These are phyloP conservation scores for Drosophila setosimentum DNA, from an alignment of 2,888 invertebrate species.

Conservation along the genomic window DNA sequence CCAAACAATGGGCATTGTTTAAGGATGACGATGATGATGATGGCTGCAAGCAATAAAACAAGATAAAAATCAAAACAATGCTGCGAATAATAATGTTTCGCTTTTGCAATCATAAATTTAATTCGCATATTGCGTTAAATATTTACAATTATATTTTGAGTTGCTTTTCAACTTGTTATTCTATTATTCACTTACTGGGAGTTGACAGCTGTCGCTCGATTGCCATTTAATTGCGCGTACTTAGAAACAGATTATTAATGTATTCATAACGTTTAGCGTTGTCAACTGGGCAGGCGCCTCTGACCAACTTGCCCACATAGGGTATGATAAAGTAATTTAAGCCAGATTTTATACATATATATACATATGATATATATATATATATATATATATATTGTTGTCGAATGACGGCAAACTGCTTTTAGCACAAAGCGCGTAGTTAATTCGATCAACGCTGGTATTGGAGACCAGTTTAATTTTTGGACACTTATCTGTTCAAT, in stretches of 20 bases:
- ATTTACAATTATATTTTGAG: not conserved
- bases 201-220: constrained; percentile 30
- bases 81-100: constrained; percentile 7
- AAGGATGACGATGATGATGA: constrained; percentile 5
- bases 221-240: constrained; percentile 63
- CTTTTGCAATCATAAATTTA: not conserved
- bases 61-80: constrained; percentile 25
- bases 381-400: not conserved
- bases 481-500: constrained; percentile 58
- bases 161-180: not conserved
- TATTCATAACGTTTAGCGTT: constrained; percentile 68
- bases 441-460: not conserved
- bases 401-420: constrained; percentile 3
- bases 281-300: constrained; percentile 72
- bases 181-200: constrained; percentile 25
- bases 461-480: constrained; percentile 14
- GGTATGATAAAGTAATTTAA: constrained; percentile 41
- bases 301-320: constrained; percentile 28
- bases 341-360: not conserved
- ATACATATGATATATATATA: not conserved
- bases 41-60: constrained; percentile 23
- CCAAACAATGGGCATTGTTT: constrained; percentile 56
- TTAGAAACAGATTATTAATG: constrained; percentile 61
- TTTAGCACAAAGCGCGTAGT: not conserved
- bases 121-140: constrained; percentile 5